Evolutionary conservation across 2,888 invertebrate species (phyloP).

Genomic region (Argyra leucocephala): DNA sequence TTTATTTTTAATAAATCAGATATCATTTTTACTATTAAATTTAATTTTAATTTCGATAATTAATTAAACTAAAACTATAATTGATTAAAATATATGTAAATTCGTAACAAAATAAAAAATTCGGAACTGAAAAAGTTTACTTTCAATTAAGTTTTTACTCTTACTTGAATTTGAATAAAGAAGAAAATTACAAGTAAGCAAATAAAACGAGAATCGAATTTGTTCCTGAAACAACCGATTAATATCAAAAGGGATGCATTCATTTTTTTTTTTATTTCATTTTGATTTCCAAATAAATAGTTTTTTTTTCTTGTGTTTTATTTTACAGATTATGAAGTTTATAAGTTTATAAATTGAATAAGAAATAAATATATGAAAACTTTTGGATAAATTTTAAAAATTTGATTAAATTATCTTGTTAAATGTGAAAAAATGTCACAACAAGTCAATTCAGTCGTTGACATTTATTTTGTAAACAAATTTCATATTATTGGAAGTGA

Average conservation of each 20-base stretch:
- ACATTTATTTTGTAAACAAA: too few relatives aligned
- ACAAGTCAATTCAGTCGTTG: too few relatives aligned
- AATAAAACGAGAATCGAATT: conserved; percentile 24
- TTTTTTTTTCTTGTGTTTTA: not conserved
- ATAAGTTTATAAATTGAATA: too few relatives aligned
- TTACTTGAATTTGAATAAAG: too few relatives aligned
- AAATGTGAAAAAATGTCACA: too few relatives aligned
- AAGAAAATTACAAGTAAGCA: not conserved
- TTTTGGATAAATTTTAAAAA: conserved; percentile 2
- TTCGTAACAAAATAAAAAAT: not conserved
- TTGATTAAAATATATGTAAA: not conserved
- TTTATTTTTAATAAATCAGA: conserved; percentile 11
- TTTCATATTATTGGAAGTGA: too few relatives aligned
- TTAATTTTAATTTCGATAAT: conserved; percentile 14
- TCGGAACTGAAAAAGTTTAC: not conserved
- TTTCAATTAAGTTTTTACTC: too few relatives aligned
- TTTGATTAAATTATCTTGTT: too few relatives aligned
- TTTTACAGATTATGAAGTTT: too few relatives aligned
- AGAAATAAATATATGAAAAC: not conserved
- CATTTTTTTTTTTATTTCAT: not conserved
- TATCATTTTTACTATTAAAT: conserved; percentile 3
- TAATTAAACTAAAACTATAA: conserved; percentile 7
- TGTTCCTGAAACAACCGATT: conserved; percentile 41
- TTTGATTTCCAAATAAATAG: not conserved
- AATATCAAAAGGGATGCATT: not conserved